A percentile compares a stretch with the other conserved stretches of the same genome.
Conservation (phyloP, 2,113 vertebrate genomes). For the Xyliphius kryptos region DNA sequence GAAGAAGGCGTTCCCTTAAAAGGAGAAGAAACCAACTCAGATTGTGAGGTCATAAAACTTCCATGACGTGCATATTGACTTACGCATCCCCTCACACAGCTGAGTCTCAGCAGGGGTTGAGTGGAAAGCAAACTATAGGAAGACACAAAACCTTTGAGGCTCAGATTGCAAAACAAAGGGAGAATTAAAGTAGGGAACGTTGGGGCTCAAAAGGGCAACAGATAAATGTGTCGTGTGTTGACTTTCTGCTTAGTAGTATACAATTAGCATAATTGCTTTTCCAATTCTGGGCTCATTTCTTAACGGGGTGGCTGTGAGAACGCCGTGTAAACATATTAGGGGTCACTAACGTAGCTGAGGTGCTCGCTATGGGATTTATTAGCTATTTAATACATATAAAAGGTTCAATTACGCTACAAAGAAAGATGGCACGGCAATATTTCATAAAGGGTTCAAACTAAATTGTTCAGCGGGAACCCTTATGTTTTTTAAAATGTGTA, state of each 20-base stretch:
- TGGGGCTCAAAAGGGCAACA: slow-evolving; percentile 17
- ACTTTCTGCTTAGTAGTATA: slow-evolving; percentile 49
- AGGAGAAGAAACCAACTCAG: too few species aligned
- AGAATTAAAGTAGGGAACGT: slow-evolving; percentile 10
- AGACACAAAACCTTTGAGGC: neutral
- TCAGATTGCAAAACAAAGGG: slow-evolving; percentile 9
- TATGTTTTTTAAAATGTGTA: too few species aligned
- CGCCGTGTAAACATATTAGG: slow-evolving; percentile 48
- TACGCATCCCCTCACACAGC: neutral
- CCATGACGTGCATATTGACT: neutral
- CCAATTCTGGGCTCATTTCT: slow-evolving; percentile 43
- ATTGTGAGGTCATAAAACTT: too few species aligned
- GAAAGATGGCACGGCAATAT: slow-evolving; percentile 4
- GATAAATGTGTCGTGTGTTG: slow-evolving; percentile 44
- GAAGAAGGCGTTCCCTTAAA: too few species aligned
- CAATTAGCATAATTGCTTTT: slow-evolving; percentile 60
- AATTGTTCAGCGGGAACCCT: neutral
- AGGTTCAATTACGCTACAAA: slow-evolving; percentile 14
- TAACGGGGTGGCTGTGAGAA: slow-evolving; percentile 39
- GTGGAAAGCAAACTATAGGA: slow-evolving; percentile 8
- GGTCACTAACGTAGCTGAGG: slow-evolving; percentile 34
- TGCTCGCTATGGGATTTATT: slow-evolving; percentile 41
- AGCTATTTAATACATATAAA: slow-evolving; percentile 30
- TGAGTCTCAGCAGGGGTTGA: slow-evolving; percentile 11
- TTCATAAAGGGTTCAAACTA: slow-evolving; percentile 12